Percentiles rank a stretch among this genome's conserved stretches.
Conservation (phyloP, 2,113 vertebrate genomes). For the Gorsachius goisagi region DNA sequence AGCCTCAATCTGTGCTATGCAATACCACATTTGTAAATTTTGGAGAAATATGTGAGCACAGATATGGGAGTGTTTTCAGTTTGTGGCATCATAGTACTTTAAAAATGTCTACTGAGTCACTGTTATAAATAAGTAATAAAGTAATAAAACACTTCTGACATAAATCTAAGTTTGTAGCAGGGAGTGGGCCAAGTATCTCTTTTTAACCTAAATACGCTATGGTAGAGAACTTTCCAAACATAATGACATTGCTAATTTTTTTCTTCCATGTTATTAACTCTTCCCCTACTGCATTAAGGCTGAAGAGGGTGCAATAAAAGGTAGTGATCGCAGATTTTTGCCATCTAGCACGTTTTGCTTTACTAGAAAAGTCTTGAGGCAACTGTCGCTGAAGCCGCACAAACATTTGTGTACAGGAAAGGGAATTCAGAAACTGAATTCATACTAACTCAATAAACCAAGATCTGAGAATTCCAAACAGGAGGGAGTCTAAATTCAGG, state of each 20-base stretch:
- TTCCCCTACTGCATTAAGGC: background rate
- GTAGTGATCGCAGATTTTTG: background rate
- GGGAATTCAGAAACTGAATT: background rate
- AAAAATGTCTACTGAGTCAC: background rate
- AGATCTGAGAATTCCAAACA: background rate
- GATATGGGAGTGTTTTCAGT: background rate
- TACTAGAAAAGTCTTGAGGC: background rate
- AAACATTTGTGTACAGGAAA: background rate
- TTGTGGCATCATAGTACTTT: background rate
- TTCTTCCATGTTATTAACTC: background rate
- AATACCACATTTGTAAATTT: background rate
- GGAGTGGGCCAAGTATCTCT: background rate
- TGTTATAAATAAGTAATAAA: conserved; percentile 1
- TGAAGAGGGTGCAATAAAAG: background rate
- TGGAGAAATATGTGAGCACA: background rate
- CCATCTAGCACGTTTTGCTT: background rate
- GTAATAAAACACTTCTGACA: background rate
- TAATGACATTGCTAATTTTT: background rate
- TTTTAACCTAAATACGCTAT: background rate
- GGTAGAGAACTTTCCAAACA: background rate
- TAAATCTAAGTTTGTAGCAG: background rate
- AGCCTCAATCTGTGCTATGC: background rate
- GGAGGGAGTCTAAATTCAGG: background rate
- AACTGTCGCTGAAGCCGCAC: background rate
- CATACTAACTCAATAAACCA: background rate